Evolutionary conservation across 1,140 invertebrate genomes (phyloP), one percentile per base, ranked within the genome.

Genomic region (Laodelphax striatellus): DNA sequence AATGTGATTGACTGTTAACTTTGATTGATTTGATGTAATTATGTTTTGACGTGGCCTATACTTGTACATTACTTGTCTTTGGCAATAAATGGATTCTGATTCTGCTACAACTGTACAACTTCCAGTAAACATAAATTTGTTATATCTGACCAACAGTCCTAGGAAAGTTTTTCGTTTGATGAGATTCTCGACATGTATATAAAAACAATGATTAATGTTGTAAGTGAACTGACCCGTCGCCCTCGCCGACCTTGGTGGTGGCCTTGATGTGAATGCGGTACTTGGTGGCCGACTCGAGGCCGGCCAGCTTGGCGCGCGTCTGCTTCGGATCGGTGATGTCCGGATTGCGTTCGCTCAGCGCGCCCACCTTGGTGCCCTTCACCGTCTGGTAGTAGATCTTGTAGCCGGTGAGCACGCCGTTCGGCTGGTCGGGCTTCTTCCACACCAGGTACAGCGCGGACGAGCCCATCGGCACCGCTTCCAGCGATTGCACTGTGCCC

Each of bases 321-420:
- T 81, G 76, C 55, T 83, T 80, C 0, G 90, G 85, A 75, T 96
- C 82, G 9, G 66, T 75, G 62, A 97, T 88, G 42, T 84, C 80
- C 19, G 88, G 87, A 65, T 84, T 79, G 61, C 89, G 79, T 70
- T 91, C 85, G 41, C 84, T 76, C 34, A 83, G 69, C 5, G 82
- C 77, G 28, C 81, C 82, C 0, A 92, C 76, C 46, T 77, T 76
- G 0, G 85, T 88, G 38, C 82, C 82, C 52, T 83, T 82, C 0
- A 96, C 88, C 66, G 84, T 80, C 69, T 90, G 83, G 72, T 93
- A 96, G 70, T 88, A 92, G 66, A 98, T 89, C 70, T 87, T 87
- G 72, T 98, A 98, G 9, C 94, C 94, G 1, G 85, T 94, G 0
- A 98, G 73, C 61, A 88, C 80, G 22, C 97, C 97, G 75, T 99